These are phyloP conservation scores for Actinemys pallida DNA, from an alignment of 2,113 vertebrate species.

Conservation along the genomic window DNA sequence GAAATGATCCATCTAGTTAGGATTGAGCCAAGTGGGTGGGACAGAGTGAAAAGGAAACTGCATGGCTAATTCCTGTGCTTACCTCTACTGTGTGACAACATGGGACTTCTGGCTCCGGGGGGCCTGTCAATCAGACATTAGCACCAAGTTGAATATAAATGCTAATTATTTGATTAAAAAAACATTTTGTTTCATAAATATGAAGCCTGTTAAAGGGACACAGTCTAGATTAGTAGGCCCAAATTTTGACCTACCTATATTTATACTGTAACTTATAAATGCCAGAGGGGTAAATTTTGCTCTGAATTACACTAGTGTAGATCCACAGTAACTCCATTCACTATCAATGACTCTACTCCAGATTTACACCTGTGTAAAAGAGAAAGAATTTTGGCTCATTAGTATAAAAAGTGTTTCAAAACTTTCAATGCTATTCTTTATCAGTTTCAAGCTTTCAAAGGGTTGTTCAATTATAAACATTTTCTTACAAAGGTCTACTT, in stretches of 20 bases:
- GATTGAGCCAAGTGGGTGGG: not conserved
- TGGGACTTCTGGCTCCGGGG: not conserved
- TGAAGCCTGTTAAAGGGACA: not conserved
- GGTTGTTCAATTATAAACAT: not conserved
- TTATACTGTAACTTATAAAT: not conserved
- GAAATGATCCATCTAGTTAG: not conserved
- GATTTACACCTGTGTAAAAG: not conserved
- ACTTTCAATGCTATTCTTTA: not conserved
- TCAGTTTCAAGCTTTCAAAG: not conserved
- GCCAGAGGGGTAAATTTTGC: not conserved
- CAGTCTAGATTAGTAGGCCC: not conserved
- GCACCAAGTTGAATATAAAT: not conserved
- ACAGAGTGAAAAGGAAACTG: not conserved
- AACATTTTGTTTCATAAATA: not conserved
- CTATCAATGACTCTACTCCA: not conserved
- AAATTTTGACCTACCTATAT: not conserved
- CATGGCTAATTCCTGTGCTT: not conserved
- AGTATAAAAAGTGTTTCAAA: not conserved
- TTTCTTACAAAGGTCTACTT: not conserved
- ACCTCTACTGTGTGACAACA: not conserved
- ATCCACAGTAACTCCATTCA: not conserved
- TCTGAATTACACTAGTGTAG: accelerated
- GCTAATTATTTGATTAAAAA: not conserved
- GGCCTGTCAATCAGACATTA: not conserved
- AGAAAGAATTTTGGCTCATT: not conserved